Base-by-base conservation (phyloP, 2,888 invertebrate genomes). In the Anthoptus insignis region DNA sequence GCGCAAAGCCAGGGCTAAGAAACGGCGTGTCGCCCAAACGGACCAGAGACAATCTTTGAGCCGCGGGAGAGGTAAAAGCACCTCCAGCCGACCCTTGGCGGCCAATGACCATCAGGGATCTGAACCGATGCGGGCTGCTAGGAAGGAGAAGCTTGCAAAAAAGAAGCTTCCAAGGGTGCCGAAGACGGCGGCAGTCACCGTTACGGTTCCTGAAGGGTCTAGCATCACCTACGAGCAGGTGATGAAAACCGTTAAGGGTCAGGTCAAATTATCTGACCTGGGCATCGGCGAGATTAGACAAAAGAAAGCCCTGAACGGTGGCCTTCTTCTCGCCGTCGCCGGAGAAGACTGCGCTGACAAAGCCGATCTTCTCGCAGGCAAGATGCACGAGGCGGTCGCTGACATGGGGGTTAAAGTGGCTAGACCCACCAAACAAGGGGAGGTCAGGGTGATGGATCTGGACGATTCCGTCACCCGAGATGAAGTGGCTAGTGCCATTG, bases 391-490 rank as follows among this genome's bases (percentile, higher is more conserved):
- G 14, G 37, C n/a, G n/a, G 37, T 37, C n/a, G 37, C n/a, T 2
- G 37, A 37, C n/a, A 13, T 37, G 37, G 37, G 37, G 2, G 37
- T 37, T n/a, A 37, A 37, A 37, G 37, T 37, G 37, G 37, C 37
- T 2, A 13, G 37, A 37, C 37, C 37, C 7, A 37, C 34, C 22
- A 53, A 54, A 21, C 29, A 19, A 9, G 32, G 47, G 6, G 58
- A 47, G 11, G 32, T 14, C 9, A 47, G 47, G 22, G 47, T 47
- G 13, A 32, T 47, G 34, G 34, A 58, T 11, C 14, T 58, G 1
- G 56, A 56, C 13, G 56, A 56, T 5, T 56, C 54, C n/a, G 39
- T 54, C 24, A 54, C 29, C 21, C n/a, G 22, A 54, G 19, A 54
- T 3, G 54, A 54, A 5, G 39, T 54, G 4, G 54, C 54, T 3